Percentiles rank a stretch among this genome's conserved stretches.
These are phyloP conservation scores for Oceanites oceanicus DNA, from an alignment of 2,113 vertebrate species.

Conservation along the genomic window DNA sequence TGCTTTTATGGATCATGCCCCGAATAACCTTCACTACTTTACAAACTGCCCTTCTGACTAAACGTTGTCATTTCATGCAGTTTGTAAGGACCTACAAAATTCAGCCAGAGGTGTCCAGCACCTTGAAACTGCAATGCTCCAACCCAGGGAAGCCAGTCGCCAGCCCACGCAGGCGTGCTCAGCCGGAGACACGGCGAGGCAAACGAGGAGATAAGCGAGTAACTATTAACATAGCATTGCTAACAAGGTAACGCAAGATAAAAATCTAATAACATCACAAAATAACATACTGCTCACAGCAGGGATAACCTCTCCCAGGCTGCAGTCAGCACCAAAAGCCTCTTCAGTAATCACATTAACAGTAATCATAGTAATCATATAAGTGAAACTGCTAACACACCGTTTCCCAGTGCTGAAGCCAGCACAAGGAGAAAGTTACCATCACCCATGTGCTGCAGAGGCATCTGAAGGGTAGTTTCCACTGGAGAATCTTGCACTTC, in stretches of 20 bases:
- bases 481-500: neutral
- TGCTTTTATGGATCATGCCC: neutral
- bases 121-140: neutral
- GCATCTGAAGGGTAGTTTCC: neutral
- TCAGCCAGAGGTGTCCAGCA: neutral
- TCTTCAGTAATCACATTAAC: neutral
- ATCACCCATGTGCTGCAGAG: neutral
- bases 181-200: neutral
- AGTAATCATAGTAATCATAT: neutral
- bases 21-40: fast-evolving
- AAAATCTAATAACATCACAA: neutral
- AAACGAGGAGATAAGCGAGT: neutral
- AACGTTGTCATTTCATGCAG: fast-evolving
- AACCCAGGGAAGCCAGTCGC: fast-evolving
- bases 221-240: neutral
- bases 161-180: neutral
- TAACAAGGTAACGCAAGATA: neutral
- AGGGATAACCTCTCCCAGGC: neutral
- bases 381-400: neutral
- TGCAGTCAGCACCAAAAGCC: neutral
- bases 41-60: neutral
- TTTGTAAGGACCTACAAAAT: neutral
- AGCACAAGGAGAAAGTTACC: neutral
- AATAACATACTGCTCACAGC: neutral
- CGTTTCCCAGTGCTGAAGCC: neutral